phyloP scores from a whole-genome alignment of 2,888 invertebrate species.

The Melipona bicolor region DNA sequence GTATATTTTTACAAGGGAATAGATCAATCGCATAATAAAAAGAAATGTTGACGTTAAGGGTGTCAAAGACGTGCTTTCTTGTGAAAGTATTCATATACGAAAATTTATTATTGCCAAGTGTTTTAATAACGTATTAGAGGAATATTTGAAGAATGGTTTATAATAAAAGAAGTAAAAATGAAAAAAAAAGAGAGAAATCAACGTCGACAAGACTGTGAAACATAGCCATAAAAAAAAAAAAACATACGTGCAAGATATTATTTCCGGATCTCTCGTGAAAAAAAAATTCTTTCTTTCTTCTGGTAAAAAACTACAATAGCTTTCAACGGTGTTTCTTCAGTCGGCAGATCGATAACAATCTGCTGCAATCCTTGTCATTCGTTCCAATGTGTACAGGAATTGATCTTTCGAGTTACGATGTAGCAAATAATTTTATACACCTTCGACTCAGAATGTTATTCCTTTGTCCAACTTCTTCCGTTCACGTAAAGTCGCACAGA shows the following conservation, averaged over 20 bases:
- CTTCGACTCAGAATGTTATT: constrained; percentile 24
- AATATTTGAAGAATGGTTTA: constrained; percentile 43
- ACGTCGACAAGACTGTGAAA: constrained; percentile 56
- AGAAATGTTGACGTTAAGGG: constrained; percentile 47
- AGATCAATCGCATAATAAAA: constrained; percentile 40
- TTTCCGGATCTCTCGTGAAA: constrained; percentile 22
- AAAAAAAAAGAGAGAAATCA: constrained; percentile 34
- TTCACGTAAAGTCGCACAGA: constrained; percentile 12
- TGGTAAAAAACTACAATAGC: not conserved
- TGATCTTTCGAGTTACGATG: constrained; percentile 47
- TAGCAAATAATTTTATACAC: constrained; percentile 41
- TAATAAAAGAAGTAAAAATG: constrained; percentile 35
- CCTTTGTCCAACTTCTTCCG: constrained; percentile 9
- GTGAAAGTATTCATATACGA: constrained; percentile 63
- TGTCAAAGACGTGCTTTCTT: constrained; percentile 63
- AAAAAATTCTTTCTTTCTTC: constrained; percentile 3
- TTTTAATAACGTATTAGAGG: constrained; percentile 58
- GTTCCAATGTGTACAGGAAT: constrained; percentile 49
- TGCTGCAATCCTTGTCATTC: not conserved
- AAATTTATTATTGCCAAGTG: constrained; percentile 48
- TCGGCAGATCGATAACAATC: constrained; percentile 9
- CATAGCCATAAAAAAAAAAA: constrained; percentile 24
- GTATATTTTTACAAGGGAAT: constrained; percentile 57
- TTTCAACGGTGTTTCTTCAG: constrained; percentile 17
- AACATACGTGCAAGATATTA: constrained; percentile 28